A percentile compares a stretch with the other conserved stretches of the same genome.
These are phyloP conservation scores for Cyanoliseus patagonus DNA, from an alignment of 2,113 vertebrate genomes.

Conservation along the genomic window DNA sequence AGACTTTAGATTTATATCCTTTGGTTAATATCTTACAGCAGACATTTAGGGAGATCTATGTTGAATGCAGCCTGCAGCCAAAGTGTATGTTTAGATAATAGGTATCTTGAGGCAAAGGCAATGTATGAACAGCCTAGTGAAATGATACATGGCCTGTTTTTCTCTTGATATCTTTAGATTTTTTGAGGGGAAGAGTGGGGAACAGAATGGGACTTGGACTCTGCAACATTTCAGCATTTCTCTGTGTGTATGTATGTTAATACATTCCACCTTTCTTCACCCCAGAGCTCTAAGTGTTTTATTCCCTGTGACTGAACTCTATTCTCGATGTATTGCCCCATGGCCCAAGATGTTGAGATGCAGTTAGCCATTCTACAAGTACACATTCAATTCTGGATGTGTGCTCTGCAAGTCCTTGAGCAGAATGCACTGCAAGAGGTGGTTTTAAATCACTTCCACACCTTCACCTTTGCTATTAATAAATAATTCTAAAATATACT, in stretches of 20 bases:
- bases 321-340: fast-evolving
- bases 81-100: neutral
- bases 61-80: neutral
- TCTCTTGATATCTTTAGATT: neutral
- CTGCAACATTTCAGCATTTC: neutral
- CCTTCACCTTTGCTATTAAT: neutral
- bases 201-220: neutral
- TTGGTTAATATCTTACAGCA: neutral
- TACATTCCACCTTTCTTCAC: neutral
- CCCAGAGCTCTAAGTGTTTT: neutral
- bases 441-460: neutral
- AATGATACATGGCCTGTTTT: neutral
- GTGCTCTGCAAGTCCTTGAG: neutral
- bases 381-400: neutral
- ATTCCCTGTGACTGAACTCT: neutral
- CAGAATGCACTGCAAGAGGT: neutral
- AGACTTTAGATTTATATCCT: neutral
- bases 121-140: neutral
- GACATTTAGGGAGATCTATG: neutral
- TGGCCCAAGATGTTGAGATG: neutral
- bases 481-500: neutral
- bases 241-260: neutral
- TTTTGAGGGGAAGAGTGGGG: neutral
- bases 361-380: neutral
- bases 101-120: neutral